Evolutionary conservation across 2,113 vertebrate species (phyloP).

Genomic region (Oceanodroma tethys): DNA sequence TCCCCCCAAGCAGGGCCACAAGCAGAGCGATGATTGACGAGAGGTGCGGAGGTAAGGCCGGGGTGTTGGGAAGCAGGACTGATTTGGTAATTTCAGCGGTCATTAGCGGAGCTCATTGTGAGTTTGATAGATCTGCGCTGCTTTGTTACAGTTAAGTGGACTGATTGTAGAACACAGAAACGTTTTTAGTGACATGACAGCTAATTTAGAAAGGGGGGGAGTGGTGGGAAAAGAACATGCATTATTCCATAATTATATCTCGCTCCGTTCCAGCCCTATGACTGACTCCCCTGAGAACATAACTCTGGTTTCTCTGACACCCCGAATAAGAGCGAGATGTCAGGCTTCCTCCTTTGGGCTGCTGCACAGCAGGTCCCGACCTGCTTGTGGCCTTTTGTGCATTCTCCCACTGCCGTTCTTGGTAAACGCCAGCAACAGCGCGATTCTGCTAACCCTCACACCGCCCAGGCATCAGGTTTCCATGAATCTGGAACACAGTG

Average conservation of each 20-base stretch:
- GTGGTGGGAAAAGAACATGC: slow-evolving; percentile 46
- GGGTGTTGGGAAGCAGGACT: slow-evolving; percentile 33
- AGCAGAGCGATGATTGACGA: not conserved
- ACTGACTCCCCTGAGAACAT: slow-evolving; percentile 24
- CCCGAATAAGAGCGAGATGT: not conserved
- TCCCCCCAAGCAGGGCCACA: not conserved
- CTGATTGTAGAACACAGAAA: slow-evolving; percentile 67
- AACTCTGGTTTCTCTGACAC: slow-evolving; percentile 25
- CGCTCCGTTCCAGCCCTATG: not conserved
- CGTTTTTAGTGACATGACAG: slow-evolving; percentile 68
- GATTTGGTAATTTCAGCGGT: slow-evolving; percentile 59
- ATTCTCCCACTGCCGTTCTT: not conserved
- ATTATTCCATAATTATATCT: slow-evolving; percentile 66
- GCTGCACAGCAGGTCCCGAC: not conserved
- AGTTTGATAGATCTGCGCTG: slow-evolving; percentile 59
- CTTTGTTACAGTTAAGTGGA: slow-evolving; percentile 73
- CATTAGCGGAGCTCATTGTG: slow-evolving; percentile 60
- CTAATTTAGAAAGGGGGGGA: slow-evolving; percentile 60
- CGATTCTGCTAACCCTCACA: rapidly evolving
- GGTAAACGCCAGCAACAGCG: not conserved
- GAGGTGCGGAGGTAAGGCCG: not conserved
- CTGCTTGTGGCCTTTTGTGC: not conserved
- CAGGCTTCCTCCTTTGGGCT: not conserved
- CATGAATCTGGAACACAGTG: not conserved
- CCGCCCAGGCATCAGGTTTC: not conserved